These are phyloP conservation scores for Bruchidius siliquastri DNA, from an alignment of 2,888 invertebrate genomes.

Conservation along the genomic window DNA sequence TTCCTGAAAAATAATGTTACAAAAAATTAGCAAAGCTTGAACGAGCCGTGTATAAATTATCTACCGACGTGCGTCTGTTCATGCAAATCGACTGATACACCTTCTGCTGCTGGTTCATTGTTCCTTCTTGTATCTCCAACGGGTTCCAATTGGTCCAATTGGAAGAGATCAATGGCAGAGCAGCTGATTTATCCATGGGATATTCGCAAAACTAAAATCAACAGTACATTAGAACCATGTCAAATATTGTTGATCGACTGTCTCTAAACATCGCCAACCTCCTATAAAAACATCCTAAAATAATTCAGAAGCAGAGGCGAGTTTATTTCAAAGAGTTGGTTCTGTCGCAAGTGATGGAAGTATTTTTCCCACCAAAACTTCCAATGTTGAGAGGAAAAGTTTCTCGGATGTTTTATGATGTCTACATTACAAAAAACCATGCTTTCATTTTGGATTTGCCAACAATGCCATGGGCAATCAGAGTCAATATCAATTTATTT, in stretches of 20 bases:
- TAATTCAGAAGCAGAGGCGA: too few relatives aligned
- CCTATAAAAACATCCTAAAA: too few relatives aligned
- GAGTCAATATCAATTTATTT: too few relatives aligned
- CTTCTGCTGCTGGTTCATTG: constrained; percentile 24
- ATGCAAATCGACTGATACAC: constrained; percentile 39
- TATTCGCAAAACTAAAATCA: constrained; percentile 43
- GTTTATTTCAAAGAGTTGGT: too few relatives aligned
- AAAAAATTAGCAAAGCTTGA: constrained; percentile 13
- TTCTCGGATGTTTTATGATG: too few relatives aligned
- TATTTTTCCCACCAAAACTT: too few relatives aligned
- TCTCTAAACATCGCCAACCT: too few relatives aligned
- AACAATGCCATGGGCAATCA: too few relatives aligned
- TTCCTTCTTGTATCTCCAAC: neutral
- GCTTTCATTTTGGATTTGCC: too few relatives aligned
- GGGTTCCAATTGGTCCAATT: constrained; percentile 43
- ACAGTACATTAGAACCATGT: constrained; percentile 2
- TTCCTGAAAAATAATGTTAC: constrained; percentile 31
- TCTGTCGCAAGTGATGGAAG: too few relatives aligned
- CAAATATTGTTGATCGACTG: neutral
- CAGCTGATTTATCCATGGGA: constrained; percentile 32
- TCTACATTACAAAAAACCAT: too few relatives aligned
- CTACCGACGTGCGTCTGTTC: constrained; percentile 42
- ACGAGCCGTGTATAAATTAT: constrained; percentile 14
- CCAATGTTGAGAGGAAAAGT: too few relatives aligned
- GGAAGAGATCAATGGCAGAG: constrained; percentile 35